phyloP scores from a whole-genome alignment of 2,113 vertebrate species.

The Scopus umbretta region DNA sequence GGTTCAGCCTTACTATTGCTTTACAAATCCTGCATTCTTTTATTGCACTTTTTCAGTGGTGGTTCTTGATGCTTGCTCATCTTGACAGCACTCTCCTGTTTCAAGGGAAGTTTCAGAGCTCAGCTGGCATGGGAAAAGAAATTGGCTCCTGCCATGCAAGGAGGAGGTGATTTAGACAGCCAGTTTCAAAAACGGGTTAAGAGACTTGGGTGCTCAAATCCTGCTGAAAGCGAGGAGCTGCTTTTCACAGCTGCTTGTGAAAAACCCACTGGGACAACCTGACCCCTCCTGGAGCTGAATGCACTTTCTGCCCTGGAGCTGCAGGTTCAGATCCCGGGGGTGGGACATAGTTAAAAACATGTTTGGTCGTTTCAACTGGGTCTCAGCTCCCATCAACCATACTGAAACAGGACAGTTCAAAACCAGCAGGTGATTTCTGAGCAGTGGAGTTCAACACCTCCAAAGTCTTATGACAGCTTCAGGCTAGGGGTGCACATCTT shows the following conservation, averaged over 20 bases:
- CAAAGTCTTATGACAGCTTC: not conserved
- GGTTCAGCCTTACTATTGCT: not conserved
- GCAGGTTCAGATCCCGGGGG: not conserved
- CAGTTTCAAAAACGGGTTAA: not conserved
- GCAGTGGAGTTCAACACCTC: not conserved
- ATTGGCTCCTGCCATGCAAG: not conserved
- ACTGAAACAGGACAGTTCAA: not conserved
- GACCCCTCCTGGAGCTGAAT: not conserved
- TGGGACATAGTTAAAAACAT: not conserved
- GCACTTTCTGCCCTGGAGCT: not conserved
- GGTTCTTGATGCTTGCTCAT: not conserved
- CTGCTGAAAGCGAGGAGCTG: not conserved
- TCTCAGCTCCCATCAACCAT: not conserved
- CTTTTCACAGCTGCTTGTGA: not conserved
- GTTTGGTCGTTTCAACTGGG: not conserved
- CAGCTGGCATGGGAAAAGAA: not conserved
- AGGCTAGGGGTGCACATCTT: not conserved
- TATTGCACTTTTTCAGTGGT: not conserved
- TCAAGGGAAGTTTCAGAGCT: not conserved
- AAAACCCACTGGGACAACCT: not conserved
- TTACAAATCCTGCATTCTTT: not conserved
- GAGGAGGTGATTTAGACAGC: not conserved
- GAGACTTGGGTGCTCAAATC: not conserved
- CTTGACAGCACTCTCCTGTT: not conserved
- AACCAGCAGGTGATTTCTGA: not conserved